Percentiles rank a stretch among this genome's conserved stretches.
Conservation (phyloP, 1,140 invertebrate genomes). For the Probaryconus sp. region DNA sequence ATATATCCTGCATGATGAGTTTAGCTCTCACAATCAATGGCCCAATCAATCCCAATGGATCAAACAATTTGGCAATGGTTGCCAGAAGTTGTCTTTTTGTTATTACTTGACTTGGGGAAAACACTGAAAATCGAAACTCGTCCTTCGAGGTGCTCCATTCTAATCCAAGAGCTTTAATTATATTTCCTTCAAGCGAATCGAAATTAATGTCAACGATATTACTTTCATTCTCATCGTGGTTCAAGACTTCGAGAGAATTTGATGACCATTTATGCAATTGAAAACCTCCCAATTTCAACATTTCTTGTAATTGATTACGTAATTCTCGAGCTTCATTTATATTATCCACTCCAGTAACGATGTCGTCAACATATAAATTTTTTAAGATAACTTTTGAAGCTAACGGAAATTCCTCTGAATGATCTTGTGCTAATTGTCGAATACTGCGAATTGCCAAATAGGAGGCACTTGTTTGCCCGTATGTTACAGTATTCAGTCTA, state of each 20-base stretch:
- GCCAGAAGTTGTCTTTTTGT: not conserved
- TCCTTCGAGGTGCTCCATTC: not conserved
- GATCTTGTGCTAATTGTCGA: conserved; percentile 60
- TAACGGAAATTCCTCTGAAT: conserved; percentile 43
- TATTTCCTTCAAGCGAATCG: not conserved
- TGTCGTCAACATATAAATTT: conserved; percentile 77
- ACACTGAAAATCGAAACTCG: not conserved
- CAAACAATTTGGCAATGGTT: conserved; percentile 8
- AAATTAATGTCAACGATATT: not conserved
- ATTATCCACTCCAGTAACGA: conserved; percentile 66
- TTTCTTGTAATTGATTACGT: conserved; percentile 30
- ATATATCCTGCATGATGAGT: conserved; percentile 12
- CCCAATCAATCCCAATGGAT: conserved; percentile 9
- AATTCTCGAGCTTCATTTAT: conserved; percentile 31
- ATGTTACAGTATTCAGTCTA: conserved; percentile 64
- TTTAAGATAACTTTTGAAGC: conserved; percentile 62
- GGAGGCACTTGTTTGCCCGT: conserved; percentile 70
- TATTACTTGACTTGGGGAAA: not conserved
- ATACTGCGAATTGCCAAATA: conserved; percentile 61
- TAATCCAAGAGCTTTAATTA: not conserved
- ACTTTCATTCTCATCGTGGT: not conserved
- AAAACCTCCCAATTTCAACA: conserved; percentile 55
- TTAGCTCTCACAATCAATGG: conserved; percentile 16
- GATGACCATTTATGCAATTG: conserved; percentile 55
- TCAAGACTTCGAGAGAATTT: not conserved